These are phyloP conservation scores for Leucoraja erinaceus DNA, from an alignment of 2,113 vertebrate species.

Conservation along the genomic window DNA sequence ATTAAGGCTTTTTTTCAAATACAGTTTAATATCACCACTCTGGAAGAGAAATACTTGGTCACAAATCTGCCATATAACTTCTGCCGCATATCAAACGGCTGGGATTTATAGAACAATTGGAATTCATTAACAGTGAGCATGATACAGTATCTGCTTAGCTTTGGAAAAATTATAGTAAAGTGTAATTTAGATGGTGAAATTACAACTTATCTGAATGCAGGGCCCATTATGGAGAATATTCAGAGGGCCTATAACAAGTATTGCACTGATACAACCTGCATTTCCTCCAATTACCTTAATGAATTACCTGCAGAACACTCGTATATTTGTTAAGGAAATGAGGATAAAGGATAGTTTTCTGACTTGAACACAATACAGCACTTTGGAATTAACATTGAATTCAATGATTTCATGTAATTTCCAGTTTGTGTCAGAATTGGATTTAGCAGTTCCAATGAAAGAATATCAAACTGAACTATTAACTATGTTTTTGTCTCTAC, in stretches of 20 bases:
- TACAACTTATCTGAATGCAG: slow-evolving; percentile 15
- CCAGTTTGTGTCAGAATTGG: no score
- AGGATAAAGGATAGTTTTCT: background rate
- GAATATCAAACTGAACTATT: no score
- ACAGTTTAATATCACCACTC: slow-evolving; percentile 26
- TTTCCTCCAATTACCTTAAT: background rate
- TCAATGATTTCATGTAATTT: no score
- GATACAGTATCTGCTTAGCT: slow-evolving; percentile 24
- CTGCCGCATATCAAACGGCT: background rate
- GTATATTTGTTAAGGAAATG: background rate
- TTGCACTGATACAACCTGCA: slow-evolving; percentile 16
- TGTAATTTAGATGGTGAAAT: slow-evolving; percentile 25
- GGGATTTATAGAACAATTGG: slow-evolving; percentile 38
- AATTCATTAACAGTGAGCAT: slow-evolving; percentile 28
- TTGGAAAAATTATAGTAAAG: slow-evolving; percentile 5
- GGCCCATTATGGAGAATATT: slow-evolving; percentile 13
- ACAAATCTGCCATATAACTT: slow-evolving; percentile 36
- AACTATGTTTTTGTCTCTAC: no score
- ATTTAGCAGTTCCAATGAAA: no score
- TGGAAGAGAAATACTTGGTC: slow-evolving; percentile 34
- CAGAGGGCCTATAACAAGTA: slow-evolving; percentile 4
- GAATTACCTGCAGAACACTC: slow-evolving; percentile 18
- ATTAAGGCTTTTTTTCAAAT: slow-evolving; percentile 34
- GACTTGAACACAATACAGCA: no score
- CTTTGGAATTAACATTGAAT: no score